Conservation (phyloP, 2,113 vertebrate species). For the Rattus rattus region DNA sequence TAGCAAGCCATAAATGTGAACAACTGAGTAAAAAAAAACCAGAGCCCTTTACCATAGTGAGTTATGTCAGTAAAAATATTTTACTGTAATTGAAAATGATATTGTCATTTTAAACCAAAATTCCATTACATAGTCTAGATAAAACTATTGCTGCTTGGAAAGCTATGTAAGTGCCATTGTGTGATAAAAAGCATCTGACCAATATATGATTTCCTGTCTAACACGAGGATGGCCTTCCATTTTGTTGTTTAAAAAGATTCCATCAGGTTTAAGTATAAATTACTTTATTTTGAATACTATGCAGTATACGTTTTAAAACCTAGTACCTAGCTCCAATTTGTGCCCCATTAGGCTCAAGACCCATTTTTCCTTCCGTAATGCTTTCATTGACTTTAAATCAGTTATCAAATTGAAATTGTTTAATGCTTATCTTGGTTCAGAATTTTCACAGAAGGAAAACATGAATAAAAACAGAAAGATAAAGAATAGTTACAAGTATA, state of each 20-base stretch:
- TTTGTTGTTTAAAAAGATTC: neutral
- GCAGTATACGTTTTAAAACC: slow-evolving; percentile 37
- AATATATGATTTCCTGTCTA: slow-evolving; percentile 14
- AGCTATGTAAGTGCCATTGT: neutral
- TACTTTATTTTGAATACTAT: slow-evolving; percentile 16
- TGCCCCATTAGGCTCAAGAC: neutral
- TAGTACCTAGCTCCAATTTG: slow-evolving; percentile 4
- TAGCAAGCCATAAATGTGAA: slow-evolving; percentile 1
- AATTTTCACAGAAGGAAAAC: slow-evolving; percentile 53
- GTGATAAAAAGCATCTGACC: neutral
- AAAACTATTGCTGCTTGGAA: slow-evolving; percentile 45
- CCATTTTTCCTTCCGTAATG: slow-evolving; percentile 41
- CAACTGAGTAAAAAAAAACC: neutral
- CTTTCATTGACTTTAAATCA: slow-evolving; percentile 46
- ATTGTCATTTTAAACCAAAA: slow-evolving; percentile 50
- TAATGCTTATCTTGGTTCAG: slow-evolving; percentile 26
- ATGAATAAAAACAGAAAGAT: slow-evolving; percentile 48
- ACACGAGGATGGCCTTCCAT: neutral
- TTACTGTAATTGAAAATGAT: neutral
- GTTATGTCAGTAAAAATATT: slow-evolving; percentile 43
- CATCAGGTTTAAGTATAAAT: slow-evolving; percentile 21
- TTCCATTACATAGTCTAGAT: neutral
- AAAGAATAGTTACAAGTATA: slow-evolving; percentile 22
- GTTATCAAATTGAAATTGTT: slow-evolving; percentile 29
- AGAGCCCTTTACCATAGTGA: neutral